Conservation (phyloP, 2,797 vertebrate species). For the Crypturellus tataupa region DNA sequence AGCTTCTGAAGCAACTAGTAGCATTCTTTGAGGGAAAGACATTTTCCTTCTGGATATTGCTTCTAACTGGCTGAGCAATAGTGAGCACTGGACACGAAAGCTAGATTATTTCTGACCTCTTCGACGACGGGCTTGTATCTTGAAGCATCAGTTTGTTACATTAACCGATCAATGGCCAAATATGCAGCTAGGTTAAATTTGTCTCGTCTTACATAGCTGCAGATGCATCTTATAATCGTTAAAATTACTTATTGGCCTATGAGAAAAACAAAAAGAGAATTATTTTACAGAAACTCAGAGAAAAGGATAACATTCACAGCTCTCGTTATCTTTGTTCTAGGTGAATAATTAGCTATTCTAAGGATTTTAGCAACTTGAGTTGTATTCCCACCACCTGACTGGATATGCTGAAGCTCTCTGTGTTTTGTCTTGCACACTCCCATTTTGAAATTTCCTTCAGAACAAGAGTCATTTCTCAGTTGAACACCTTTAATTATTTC, state of each 20-base stretch:
- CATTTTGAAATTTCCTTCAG: constrained; percentile 16
- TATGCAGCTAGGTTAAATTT: neutral
- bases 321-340: constrained; percentile 28
- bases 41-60: neutral
- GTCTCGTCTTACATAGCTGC: neutral
- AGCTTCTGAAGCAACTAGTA: neutral
- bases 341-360: constrained; percentile 45
- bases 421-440: neutral
- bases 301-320: constrained; percentile 34
- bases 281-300: constrained; percentile 29
- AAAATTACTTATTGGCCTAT: constrained; percentile 52
- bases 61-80: neutral
- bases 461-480: constrained; percentile 47
- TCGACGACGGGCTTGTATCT: neutral
- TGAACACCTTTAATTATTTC: constrained; percentile 26
- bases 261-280: constrained; percentile 36
- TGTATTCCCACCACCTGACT: neutral
- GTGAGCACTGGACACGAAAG: neutral
- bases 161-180: neutral
- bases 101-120: neutral
- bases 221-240: constrained; percentile 46
- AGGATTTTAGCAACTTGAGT: constrained; percentile 1
- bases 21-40: neutral
- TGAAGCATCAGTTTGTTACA: neutral
- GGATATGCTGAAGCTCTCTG: neutral